phyloP scores from a whole-genome alignment of 92 coral and sea anemone species.

The Porites rus region DNA sequence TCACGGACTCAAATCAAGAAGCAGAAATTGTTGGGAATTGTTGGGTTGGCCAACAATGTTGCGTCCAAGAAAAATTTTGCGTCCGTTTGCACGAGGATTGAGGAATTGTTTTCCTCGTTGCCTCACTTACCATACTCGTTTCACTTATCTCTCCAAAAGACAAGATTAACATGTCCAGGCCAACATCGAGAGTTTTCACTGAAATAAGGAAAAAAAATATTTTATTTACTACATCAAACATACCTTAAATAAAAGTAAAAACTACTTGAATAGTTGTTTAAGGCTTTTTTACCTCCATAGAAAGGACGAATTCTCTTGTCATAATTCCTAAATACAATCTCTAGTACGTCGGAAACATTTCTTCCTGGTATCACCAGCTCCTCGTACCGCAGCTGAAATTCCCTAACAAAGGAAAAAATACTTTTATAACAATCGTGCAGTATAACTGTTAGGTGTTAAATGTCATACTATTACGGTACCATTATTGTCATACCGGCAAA shows the following conservation, averaged over 20 bases:
- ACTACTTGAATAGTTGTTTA: no score
- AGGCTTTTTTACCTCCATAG: constrained; percentile 82
- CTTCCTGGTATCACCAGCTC: constrained; percentile 86
- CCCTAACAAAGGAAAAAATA: constrained; percentile 21
- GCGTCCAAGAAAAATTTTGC: no score
- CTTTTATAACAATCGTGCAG: background rate
- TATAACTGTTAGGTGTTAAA: no score
- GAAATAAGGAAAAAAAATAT: constrained; percentile 13
- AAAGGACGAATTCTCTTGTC: constrained; percentile 95
- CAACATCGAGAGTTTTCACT: constrained; percentile 86
- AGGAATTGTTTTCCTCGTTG: no score
- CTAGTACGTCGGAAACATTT: constrained; percentile 83
- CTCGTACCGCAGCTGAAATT: constrained; percentile 63
- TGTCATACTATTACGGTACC: no score
- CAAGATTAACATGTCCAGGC: constrained; percentile 86
- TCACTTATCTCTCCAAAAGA: constrained; percentile 97
- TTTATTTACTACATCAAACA: no score
- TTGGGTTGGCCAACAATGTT: no score
- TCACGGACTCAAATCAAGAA: no score
- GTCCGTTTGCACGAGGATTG: no score
- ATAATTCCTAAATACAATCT: constrained; percentile 75
- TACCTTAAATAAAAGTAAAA: no score
- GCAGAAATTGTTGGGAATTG: no score
- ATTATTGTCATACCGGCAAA: no score
- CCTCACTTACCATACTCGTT: constrained; percentile 86